A percentile compares a stretch with the other conserved stretches of the same genome.
These are phyloP conservation scores for Copidosoma aretas DNA, from an alignment of 2,888 invertebrate genomes.

Conservation along the genomic window DNA sequence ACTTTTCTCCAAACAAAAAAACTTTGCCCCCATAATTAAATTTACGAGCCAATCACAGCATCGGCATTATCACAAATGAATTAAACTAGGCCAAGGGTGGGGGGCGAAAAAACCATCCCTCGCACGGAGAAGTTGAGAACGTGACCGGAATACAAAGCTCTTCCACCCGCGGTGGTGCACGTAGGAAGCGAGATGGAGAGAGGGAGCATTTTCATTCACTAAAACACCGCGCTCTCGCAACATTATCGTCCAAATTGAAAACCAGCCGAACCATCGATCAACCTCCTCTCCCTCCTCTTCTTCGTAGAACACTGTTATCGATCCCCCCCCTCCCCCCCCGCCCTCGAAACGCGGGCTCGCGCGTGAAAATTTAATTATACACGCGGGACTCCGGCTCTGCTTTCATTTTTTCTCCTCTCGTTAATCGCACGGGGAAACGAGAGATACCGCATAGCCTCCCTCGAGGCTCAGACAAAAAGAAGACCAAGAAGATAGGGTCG, in stretches of 20 bases:
- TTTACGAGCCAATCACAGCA: neutral
- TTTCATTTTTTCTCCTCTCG: no score
- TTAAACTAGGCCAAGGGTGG: neutral
- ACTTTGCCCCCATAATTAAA: neutral
- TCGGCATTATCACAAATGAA: neutral
- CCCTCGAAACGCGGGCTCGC: neutral
- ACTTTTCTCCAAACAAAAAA: no score
- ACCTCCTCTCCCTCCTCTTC: neutral
- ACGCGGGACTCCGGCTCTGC: neutral
- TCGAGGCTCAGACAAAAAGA: neutral
- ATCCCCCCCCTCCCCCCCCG: neutral
- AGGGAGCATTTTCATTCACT: neutral
- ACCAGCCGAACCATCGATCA: conserved; percentile 25
- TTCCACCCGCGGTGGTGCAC: neutral
- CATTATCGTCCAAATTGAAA: conserved; percentile 28
- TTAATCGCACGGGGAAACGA: no score
- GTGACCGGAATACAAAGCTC: neutral
- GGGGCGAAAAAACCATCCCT: neutral
- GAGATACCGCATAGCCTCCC: neutral
- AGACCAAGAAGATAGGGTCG: conserved; percentile 8
- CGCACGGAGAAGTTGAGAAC: neutral
- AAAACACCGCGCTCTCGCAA: neutral
- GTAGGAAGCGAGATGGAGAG: neutral
- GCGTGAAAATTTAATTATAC: conserved; percentile 35
- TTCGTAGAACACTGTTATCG: conserved; percentile 12